Evolutionary conservation across 2,797 vertebrate species (phyloP), one percentile per base, ranked within the genome.

Genomic region (Phataginus tetradactyla): DNA sequence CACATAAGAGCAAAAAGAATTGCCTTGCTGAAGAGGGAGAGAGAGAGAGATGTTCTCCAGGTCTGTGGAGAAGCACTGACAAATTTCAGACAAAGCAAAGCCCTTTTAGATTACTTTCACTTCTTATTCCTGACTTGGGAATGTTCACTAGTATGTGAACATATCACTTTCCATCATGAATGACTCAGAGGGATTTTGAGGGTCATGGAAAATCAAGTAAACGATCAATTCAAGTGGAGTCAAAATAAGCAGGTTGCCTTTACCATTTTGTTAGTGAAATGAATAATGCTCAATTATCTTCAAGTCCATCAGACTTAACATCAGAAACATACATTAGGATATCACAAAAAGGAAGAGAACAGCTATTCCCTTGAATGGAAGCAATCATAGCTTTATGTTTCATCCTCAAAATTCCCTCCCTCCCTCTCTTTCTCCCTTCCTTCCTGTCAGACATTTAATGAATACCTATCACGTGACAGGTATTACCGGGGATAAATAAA

Each of bases 1-100:
- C 96, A 96, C 91, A 97, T 97, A 97, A 97, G 95, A 98, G 90
- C 85, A 97, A 96, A 97, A 95, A 92, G 95, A 97, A 98, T 97
- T 97, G 97, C 95, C 86, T 97, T 89, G 71, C 87, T 96, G 86
- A 98, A 96, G 94, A 95, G 90, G 93, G 81, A 90, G 34, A 94
- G 34, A 94, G 97, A 98, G 78, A 91, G 88, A 91, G 81, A 97
- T 97, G 97, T 98, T 97, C 91, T 90, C 66, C 90, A 94, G 86
- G 55, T 96, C 93, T 93, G 37, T 92, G 1, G 5, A 96, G 97
- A 98, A 92, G 75, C 74, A 97, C 86, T 71, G 97, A 95, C 69
- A 94, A 92, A 90, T 85, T 96, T 55, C 63, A 90, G 81, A 91
- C 57, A 69, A 97, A 95, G 96, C 25, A 96, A 64, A 97, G 93